A percentile compares a stretch with the other conserved stretches of the same genome.
Conservation (phyloP, 2,888 invertebrate species). For the Acleris holmiana region DNA sequence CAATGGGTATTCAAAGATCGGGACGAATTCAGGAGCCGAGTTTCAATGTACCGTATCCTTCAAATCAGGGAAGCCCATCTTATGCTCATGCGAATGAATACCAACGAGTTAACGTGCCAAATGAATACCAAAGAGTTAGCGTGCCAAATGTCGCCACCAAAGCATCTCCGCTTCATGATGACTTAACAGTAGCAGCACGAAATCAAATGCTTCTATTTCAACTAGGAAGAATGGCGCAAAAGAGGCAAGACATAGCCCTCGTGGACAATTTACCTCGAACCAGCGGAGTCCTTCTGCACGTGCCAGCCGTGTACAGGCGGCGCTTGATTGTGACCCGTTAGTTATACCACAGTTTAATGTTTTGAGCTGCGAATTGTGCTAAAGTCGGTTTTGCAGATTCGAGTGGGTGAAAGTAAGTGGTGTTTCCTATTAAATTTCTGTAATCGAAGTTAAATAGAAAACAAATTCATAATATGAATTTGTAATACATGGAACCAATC, state of each 20-base stretch:
- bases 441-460: too few species aligned
- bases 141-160: neutral
- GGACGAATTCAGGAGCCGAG: neutral
- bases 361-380: too few species aligned
- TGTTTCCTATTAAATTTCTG: too few species aligned
- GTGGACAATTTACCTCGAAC: neutral
- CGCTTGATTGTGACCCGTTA: too few species aligned
- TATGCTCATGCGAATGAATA: neutral
- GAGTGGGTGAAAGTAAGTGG: too few species aligned
- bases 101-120: neutral
- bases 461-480: too few species aligned
- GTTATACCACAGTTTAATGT: too few species aligned
- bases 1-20: too few species aligned
- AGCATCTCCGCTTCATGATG: neutral
- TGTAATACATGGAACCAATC: too few species aligned
- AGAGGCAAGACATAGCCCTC: neutral
- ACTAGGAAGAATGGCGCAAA: neutral
- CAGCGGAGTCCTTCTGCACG: neutral
- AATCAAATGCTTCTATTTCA: neutral
- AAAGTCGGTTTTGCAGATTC: too few species aligned
- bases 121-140: neutral
- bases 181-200: conserved; percentile 3
- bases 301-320: neutral
- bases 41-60: neutral
- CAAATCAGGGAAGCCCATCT: neutral